Conservation (phyloP, 2,797 vertebrate genomes). For the Arnoldichthys spilopterus region DNA sequence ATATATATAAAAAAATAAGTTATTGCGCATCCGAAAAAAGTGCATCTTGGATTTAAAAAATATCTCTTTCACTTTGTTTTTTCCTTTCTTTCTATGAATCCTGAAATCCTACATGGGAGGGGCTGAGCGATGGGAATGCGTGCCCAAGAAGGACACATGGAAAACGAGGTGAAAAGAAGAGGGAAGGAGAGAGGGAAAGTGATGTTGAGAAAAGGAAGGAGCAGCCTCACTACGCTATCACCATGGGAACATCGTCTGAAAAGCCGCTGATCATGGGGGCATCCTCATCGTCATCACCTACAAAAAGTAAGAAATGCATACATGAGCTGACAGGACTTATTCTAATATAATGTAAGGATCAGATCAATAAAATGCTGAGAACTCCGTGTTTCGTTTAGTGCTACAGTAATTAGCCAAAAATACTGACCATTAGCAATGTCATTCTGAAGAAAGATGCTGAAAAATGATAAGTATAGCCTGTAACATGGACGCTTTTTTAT, state of each 20-base stretch:
- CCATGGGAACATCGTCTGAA: conserved; percentile 98
- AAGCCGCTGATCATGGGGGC: conserved; percentile 98
- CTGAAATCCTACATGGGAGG: conserved; percentile 49
- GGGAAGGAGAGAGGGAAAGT: conserved; percentile 22
- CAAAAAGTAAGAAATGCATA: conserved; percentile 38
- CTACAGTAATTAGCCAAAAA: too few relatives aligned
- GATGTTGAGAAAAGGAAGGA: conserved; percentile 3
- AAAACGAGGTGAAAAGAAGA: conserved; percentile 36
- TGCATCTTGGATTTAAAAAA: conserved; percentile 83
- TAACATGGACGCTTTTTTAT: too few relatives aligned
- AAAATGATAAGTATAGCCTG: too few relatives aligned
- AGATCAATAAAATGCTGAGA: too few relatives aligned
- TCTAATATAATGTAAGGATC: too few relatives aligned
- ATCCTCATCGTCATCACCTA: conserved; percentile 96
- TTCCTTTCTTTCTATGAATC: conserved; percentile 65
- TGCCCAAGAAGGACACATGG: conserved; percentile 23
- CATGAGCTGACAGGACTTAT: neutral
- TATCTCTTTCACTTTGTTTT: conserved; percentile 71
- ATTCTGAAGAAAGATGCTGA: too few relatives aligned
- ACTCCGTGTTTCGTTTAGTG: too few relatives aligned
- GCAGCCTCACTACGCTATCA: conserved; percentile 87
- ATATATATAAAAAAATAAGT: conserved; percentile 84
- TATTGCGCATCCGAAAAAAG: conserved; percentile 86
- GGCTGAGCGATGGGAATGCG: conserved; percentile 15
- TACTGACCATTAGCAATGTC: too few relatives aligned